A percentile compares a stretch with the other conserved stretches of the same genome.
phyloP scores from a whole-genome alignment of 2,113 vertebrate genomes.

The Ahaetulla prasina region DNA sequence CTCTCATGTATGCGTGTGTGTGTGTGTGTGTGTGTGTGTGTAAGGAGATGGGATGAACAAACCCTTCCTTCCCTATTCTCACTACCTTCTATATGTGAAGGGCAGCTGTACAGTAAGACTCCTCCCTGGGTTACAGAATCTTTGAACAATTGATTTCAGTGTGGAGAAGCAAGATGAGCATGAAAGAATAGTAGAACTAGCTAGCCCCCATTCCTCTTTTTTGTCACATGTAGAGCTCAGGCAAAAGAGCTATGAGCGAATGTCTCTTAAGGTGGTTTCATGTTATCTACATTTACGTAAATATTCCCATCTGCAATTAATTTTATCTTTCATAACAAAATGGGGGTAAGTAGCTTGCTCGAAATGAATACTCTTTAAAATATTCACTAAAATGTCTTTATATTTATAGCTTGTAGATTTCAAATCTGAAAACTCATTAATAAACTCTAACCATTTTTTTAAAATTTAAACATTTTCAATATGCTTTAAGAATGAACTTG shows the following conservation, averaged over 20 bases:
- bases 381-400: neutral
- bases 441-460: neutral
- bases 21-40: neutral
- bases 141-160: neutral
- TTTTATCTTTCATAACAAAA: neutral
- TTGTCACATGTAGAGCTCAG: neutral
- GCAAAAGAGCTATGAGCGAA: neutral
- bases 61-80: neutral
- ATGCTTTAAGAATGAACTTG: neutral
- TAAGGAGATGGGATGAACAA: neutral
- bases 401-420: neutral
- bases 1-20: neutral
- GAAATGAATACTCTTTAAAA: neutral
- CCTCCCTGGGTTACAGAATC: neutral
- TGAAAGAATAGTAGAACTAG: neutral
- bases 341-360: neutral
- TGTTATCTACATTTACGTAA: neutral
- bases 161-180: neutral
- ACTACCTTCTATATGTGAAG: neutral
- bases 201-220: neutral
- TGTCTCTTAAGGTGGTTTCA: neutral
- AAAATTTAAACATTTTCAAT: neutral
- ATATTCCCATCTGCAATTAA: neutral
- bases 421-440: neutral
- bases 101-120: neutral